Evolutionary conservation across 2,888 invertebrate species (phyloP), one percentile per base, ranked within the genome.

Genomic region (Pedicia rivosa): DNA sequence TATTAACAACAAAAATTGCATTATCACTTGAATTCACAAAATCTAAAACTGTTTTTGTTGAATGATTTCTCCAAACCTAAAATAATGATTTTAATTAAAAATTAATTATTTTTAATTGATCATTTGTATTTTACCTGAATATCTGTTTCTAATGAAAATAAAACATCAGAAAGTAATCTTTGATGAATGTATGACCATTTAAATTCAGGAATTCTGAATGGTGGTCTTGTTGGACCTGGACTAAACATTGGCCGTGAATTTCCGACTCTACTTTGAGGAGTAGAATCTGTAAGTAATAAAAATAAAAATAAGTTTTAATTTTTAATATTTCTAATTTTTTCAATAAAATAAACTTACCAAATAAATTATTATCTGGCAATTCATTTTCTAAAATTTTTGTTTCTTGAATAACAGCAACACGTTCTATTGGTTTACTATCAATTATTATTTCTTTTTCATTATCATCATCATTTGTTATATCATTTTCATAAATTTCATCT

Each of bases 151-250:
- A 99, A 67, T 0, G 95, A 92, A 62, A 91, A 91, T 20, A 99
- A 67, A 24, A 99, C 83, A 61, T 98, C 98, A 10, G 92, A 90
- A 1, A 99, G 68, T 38, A 99, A 66, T 42, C 94, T 72, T 61
- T 98, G 92, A 64, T 99, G 98, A 47, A 99, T 90, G 61, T 90
- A 88, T 2, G 97, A 98, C 98, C 98, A 99, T 51, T 92, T 84
- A 66, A 99, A 99, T 65, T 98, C 98, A 16, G 98, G 98, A 57
- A 99, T 98, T 46, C 98, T 74, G 65, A 98, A 98, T 3, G 97
- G 92, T 15, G 91, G 92, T 48, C 88, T 72, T 38, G 90, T 84
- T 25, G 90, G 86, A 5, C 90, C 87, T 40, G 91, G 86, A 50
- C 87, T 90, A 61, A 91, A 91, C 82, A 91, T 88, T 37, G 90